phyloP scores from a whole-genome alignment of 2,113 vertebrate species.

The Lepidothrix coronata region DNA sequence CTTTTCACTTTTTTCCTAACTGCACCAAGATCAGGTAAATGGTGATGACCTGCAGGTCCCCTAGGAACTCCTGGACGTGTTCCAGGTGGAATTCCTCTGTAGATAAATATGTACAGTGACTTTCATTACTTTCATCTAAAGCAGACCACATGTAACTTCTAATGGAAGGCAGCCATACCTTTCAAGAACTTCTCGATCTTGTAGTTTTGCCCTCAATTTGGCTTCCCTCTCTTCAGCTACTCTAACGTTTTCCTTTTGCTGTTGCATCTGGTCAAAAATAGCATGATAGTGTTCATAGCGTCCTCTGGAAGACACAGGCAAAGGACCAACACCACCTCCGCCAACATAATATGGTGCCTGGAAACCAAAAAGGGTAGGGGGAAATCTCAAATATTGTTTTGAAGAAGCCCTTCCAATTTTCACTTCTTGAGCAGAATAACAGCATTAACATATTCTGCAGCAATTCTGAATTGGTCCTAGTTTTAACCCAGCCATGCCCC shows the following conservation, averaged over 20 bases:
- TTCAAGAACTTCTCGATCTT: constrained; percentile 44
- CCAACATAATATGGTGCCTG: constrained; percentile 73
- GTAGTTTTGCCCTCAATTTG: constrained; percentile 40
- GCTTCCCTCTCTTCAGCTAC: constrained; percentile 67
- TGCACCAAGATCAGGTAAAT: constrained; percentile 72
- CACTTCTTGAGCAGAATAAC: background rate
- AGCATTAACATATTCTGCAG: background rate
- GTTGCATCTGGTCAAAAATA: constrained; percentile 83
- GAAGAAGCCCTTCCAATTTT: background rate
- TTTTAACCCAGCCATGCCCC: background rate
- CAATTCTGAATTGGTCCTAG: background rate
- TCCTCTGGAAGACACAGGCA: constrained; percentile 67
- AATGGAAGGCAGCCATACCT: constrained; percentile 65
- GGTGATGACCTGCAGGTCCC: constrained; percentile 66
- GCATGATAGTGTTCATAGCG: constrained; percentile 83
- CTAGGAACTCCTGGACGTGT: constrained; percentile 74
- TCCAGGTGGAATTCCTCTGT: constrained; percentile 74
- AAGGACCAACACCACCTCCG: constrained; percentile 67
- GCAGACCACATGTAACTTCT: background rate
- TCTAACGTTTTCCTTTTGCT: constrained; percentile 70
- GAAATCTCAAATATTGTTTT: constrained; percentile 37
- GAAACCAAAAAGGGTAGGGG: constrained; percentile 42
- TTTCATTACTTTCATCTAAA: constrained; percentile 60
- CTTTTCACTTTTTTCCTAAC: constrained; percentile 85
- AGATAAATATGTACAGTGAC: constrained; percentile 65